phyloP scores from a whole-genome alignment of 2,797 vertebrate genomes.

The Sebastes hubbsi region DNA sequence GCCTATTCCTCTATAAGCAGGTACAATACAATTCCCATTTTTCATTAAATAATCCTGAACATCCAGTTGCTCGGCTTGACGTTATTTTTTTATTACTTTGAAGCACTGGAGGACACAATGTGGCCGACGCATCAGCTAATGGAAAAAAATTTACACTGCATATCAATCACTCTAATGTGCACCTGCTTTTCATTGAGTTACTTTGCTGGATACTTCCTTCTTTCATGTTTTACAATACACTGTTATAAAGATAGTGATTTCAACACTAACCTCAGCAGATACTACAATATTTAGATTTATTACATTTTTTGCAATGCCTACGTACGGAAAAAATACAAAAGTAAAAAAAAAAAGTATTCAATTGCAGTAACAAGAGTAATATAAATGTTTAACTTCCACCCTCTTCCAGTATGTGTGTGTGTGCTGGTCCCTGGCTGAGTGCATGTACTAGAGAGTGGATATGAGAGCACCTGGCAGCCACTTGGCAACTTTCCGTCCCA shows the following conservation, averaged over 20 bases:
- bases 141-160: not conserved
- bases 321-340: not conserved
- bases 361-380: slow-evolving; percentile 25
- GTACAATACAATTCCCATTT: not conserved
- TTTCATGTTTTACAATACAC: not conserved
- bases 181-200: slow-evolving; percentile 9
- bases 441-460: slow-evolving; percentile 35
- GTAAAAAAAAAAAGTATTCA: not conserved
- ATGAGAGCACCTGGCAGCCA: slow-evolving; percentile 68
- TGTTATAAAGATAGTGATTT: not conserved
- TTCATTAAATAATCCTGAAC: not conserved
- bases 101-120: not conserved
- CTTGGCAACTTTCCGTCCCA: slow-evolving; percentile 73
- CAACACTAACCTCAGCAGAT: not conserved
- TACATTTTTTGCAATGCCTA: not conserved
- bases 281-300: not conserved
- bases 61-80: not conserved
- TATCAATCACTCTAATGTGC: not conserved
- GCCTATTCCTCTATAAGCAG: too few species aligned
- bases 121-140: not conserved
- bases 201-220: not conserved
- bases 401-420: slow-evolving; percentile 9
- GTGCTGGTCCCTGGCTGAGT: slow-evolving; percentile 32
- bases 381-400: slow-evolving; percentile 21
- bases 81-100: not conserved